Percentiles rank a stretch among this genome's conserved stretches.
These are phyloP conservation scores for Ahaetulla prasina DNA, from an alignment of 2,113 vertebrate genomes.

Conservation along the genomic window DNA sequence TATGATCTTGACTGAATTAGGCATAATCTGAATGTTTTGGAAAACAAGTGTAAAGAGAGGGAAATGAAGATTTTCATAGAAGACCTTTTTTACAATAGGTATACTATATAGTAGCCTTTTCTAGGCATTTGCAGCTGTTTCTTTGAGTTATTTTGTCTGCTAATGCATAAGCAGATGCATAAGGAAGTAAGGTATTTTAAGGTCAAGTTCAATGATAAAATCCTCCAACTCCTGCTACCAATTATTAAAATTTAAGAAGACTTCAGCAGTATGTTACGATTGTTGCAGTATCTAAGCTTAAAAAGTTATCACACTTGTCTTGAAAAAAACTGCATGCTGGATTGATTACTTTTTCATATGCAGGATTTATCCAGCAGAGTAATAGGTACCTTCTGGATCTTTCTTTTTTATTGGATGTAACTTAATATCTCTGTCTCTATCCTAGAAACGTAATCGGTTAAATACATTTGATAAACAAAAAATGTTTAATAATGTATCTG, in stretches of 20 bases:
- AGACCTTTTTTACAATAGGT: background rate
- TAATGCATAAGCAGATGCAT: background rate
- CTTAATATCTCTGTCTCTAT: background rate
- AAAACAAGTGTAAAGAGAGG: background rate
- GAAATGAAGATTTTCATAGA: background rate
- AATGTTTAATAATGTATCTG: slow-evolving; percentile 32
- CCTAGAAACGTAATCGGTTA: slow-evolving; percentile 40
- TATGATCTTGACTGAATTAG: background rate
- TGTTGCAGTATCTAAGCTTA: background rate
- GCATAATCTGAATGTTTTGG: background rate
- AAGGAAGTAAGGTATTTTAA: background rate
- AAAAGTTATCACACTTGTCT: background rate
- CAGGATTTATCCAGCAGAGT: background rate
- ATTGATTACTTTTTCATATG: background rate
- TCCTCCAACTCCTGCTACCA: background rate
- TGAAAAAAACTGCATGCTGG: background rate
- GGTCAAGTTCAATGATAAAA: background rate
- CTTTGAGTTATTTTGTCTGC: background rate
- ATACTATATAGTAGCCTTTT: background rate
- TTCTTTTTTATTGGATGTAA: slow-evolving; percentile 22
- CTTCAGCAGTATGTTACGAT: background rate
- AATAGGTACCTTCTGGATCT: background rate
- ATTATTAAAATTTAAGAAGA: background rate
- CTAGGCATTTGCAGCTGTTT: background rate
- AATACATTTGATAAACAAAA: slow-evolving; percentile 24